Base-by-base conservation (phyloP, 2,113 vertebrate genomes). In the Stercorarius parasiticus region DNA sequence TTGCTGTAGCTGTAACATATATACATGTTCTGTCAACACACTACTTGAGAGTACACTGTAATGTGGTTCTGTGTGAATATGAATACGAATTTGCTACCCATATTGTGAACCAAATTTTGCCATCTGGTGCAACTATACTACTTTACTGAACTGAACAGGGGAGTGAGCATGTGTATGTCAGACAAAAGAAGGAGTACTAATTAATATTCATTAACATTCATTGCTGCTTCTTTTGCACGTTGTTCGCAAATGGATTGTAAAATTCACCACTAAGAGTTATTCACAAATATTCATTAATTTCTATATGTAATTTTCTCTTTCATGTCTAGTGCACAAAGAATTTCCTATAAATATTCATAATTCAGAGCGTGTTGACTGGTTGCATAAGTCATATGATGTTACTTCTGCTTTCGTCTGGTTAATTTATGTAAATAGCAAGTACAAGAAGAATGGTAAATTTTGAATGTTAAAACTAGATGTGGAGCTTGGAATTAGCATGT, bases 101-200 rank as follows among this genome's bases (percentile, higher is more conserved):
- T 81, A 95, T 95, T 96, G 91, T 85, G 50, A 96, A 93, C 64
- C 67, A 93, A 86, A 90, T 94, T 97, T 94, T 96, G 45, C 90
- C 96, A 96, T 94, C 96, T 97, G 93, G 84, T 92, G 42, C 70
- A 81, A 76, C 30, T 79, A 64, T 47, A 88, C 38, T 78, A 47
- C 64, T 89, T 78, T 74, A 36, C 45, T 66, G 59, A 95, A 40
- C 10, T 86, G 78, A 91, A 71, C 20, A 49, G 23, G 15, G 20
- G 15, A 66, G 11, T 74, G 15, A 64, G 32, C 56, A 22, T 14
- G 16, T 42, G 27, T 4, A 15, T 50, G 32, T 87, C 34, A 91
- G 70, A 93, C 88, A 95, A 96, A 92, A 96, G 61, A 62, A 56
- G 25, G 38, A 86, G 9, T 69, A 30, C 34, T 85, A 80, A 93